Conservation (phyloP, 2,113 vertebrate species). For the Vireo altiloquus region DNA sequence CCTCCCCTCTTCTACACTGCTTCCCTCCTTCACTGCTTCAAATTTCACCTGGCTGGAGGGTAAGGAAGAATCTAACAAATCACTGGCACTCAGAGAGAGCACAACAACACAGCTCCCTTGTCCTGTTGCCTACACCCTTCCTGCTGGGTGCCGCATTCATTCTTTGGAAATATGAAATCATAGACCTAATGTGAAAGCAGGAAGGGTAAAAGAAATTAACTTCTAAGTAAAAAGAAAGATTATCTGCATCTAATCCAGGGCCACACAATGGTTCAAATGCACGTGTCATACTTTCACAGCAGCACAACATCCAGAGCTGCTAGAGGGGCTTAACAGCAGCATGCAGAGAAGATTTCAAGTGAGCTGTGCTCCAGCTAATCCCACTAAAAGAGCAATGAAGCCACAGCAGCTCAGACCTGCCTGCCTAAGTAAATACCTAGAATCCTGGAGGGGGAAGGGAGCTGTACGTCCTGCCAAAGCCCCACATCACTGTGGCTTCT, state of each 20-base stretch:
- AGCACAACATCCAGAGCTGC: slow-evolving; percentile 20
- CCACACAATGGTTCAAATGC: background rate
- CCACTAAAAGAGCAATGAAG: slow-evolving; percentile 13
- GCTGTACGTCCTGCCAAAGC: background rate
- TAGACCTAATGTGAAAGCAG: background rate
- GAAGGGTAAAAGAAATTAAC: slow-evolving; percentile 33
- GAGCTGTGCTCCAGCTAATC: slow-evolving; percentile 42
- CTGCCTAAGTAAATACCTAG: slow-evolving; percentile 18
- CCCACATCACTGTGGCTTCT: slow-evolving; percentile 36
- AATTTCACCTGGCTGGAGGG: background rate
- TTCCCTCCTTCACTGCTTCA: background rate
- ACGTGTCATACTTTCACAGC: background rate
- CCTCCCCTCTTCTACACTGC: background rate
- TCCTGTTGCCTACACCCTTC: slow-evolving; percentile 8
- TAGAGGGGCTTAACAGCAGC: slow-evolving; percentile 25
- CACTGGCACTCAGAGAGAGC: background rate
- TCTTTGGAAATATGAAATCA: slow-evolving; percentile 5
- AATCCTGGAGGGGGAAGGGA: background rate
- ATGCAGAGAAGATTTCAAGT: slow-evolving; percentile 7
- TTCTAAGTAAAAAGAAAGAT: slow-evolving; percentile 15
- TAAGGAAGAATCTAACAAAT: background rate
- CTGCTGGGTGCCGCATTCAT: background rate
- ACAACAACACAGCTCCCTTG: background rate
- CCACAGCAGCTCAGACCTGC: slow-evolving; percentile 24
- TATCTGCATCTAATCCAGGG: background rate